Evolutionary conservation across 2,113 vertebrate species (phyloP).

Genomic region (Genyomyrus donnyi): DNA sequence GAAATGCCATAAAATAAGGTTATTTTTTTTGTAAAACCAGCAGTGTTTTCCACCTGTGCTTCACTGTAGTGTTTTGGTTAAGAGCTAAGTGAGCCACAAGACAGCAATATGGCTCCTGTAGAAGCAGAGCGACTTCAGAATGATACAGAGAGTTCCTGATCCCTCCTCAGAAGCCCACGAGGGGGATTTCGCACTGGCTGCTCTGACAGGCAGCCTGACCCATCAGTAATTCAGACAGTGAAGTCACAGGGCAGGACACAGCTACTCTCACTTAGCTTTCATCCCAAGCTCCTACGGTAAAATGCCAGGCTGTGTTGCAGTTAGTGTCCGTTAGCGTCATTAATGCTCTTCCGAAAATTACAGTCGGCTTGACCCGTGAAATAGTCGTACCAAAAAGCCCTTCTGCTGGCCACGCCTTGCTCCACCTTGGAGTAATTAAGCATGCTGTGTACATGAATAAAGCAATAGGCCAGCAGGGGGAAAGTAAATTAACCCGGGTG

Average conservation of each 20-base stretch:
- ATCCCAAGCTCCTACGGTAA: slow-evolving; percentile 43
- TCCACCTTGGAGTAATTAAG: slow-evolving; percentile 44
- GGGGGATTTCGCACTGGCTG: neutral
- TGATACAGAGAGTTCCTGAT: neutral
- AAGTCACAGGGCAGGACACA: slow-evolving; percentile 8
- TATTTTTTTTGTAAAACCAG: neutral
- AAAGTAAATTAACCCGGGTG: neutral
- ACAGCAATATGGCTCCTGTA: neutral
- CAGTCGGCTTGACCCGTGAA: slow-evolving; percentile 46
- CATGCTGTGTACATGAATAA: slow-evolving; percentile 15
- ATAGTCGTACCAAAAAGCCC: slow-evolving; percentile 35
- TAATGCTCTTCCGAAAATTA: slow-evolving; percentile 35
- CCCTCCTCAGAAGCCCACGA: neutral
- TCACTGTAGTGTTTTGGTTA: neutral
- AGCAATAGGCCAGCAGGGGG: neutral
- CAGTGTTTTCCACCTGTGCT: neutral
- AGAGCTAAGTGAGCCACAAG: neutral
- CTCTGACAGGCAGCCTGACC: neutral
- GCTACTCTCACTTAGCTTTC: slow-evolving; percentile 30
- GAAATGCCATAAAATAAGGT: neutral
- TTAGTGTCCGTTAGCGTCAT: slow-evolving; percentile 33
- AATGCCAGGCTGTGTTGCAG: slow-evolving; percentile 44
- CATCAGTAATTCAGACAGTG: neutral
- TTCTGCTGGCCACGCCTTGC: slow-evolving; percentile 28
- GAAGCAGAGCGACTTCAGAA: neutral